Evolutionary conservation across 2,888 invertebrate species (phyloP).

Genomic region (Deroplatys truncata): DNA sequence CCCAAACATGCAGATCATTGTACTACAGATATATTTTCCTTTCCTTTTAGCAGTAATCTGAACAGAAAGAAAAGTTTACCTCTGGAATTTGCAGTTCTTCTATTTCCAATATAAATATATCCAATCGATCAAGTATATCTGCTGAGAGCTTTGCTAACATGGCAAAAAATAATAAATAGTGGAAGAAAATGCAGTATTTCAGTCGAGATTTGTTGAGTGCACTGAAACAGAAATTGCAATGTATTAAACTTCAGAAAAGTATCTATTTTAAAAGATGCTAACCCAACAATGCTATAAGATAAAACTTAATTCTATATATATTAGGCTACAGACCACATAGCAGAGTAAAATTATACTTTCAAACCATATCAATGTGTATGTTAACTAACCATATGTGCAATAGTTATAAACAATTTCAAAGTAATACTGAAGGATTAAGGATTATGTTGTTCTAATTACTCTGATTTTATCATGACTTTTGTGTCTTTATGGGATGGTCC

Average conservation of each 20-base stretch:
- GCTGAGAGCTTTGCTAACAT: constrained; percentile 90
- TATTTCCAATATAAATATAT: constrained; percentile 90
- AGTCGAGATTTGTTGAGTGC: constrained; percentile 93
- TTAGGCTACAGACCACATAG: not conserved
- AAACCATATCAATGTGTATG: too few relatives aligned
- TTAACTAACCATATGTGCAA: not conserved
- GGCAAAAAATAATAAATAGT: constrained; percentile 81
- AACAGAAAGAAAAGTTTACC: constrained; percentile 41
- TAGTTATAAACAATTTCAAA: not conserved
- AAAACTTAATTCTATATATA: not conserved
- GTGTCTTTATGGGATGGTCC: not conserved
- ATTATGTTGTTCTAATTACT: not conserved
- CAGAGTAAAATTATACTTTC: too few relatives aligned
- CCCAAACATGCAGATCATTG: too few relatives aligned
- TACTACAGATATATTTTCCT: too few relatives aligned
- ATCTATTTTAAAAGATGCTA: not conserved
- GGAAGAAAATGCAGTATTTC: constrained; percentile 91
- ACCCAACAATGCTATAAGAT: not conserved
- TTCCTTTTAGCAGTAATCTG: too few relatives aligned
- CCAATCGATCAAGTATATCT: constrained; percentile 86
- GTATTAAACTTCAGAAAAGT: not conserved
- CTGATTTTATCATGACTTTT: not conserved
- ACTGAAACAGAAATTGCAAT: constrained; percentile 58
- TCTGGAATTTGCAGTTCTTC: constrained; percentile 90
- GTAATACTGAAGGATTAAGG: not conserved